These are phyloP conservation scores for Pissodes strobi DNA, from an alignment of 1,140 invertebrate species.

Conservation along the genomic window DNA sequence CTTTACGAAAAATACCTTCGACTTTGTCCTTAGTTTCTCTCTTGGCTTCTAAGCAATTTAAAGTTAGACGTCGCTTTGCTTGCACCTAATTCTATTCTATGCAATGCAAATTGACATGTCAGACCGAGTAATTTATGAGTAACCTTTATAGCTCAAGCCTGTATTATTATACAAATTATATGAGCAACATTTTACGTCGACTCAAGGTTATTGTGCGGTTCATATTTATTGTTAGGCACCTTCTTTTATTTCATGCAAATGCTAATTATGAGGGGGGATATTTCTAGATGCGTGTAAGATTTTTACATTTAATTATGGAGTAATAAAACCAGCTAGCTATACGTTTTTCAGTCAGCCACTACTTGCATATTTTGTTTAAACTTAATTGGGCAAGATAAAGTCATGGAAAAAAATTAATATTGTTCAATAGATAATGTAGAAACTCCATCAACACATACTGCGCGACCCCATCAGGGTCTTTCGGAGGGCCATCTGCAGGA, in stretches of 20 bases:
- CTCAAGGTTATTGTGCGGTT: neutral
- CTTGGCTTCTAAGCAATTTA: too few species aligned
- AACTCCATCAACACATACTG: too few species aligned
- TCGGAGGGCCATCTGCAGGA: too few species aligned
- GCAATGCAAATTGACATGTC: slow-evolving; percentile 13
- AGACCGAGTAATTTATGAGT: slow-evolving; percentile 3
- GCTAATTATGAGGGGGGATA: neutral
- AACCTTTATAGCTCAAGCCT: slow-evolving; percentile 6
- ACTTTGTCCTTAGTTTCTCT: too few species aligned
- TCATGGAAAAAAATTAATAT: too few species aligned
- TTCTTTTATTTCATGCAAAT: neutral
- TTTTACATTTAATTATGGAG: neutral
- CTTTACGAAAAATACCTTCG: too few species aligned
- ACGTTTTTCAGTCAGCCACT: too few species aligned
- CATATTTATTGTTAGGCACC: slow-evolving; percentile 3
- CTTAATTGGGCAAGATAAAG: too few species aligned
- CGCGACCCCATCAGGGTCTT: too few species aligned
- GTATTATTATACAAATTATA: slow-evolving; percentile 18
- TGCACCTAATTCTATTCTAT: slow-evolving; percentile 1
- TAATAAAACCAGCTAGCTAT: too few species aligned
- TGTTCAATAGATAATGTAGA: too few species aligned
- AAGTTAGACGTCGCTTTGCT: neutral
- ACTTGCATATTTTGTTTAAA: too few species aligned
- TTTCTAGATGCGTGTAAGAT: neutral
- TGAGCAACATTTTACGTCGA: slow-evolving; percentile 3